These are phyloP conservation scores for Phenacoccus solenopsis DNA, from an alignment of 1,140 invertebrate species.

Conservation along the genomic window DNA sequence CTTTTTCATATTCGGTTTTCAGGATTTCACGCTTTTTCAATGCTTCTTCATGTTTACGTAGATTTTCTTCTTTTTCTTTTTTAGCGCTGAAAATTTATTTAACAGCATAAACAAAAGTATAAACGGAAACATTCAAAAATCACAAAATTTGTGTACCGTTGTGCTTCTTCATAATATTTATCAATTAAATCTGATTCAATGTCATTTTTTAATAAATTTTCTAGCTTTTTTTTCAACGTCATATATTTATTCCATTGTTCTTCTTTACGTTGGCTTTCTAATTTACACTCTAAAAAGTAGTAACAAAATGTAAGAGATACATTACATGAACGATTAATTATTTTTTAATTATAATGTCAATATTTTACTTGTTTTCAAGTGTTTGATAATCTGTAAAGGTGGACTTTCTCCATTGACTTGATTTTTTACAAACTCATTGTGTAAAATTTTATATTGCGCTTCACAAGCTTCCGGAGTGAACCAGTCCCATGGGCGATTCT, in stretches of 20 bases:
- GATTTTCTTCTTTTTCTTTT: conserved; percentile 43
- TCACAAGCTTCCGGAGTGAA: conserved; percentile 87
- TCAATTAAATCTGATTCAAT: background rate
- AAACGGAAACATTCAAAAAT: conserved; percentile 54
- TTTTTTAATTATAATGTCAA: conserved; percentile 71
- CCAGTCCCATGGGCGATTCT: conserved; percentile 68
- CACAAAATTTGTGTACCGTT: conserved; percentile 9
- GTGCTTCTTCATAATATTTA: background rate
- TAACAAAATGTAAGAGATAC: conserved; percentile 20
- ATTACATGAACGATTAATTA: conserved; percentile 56
- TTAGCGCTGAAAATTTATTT: conserved; percentile 57
- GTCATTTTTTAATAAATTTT: background rate
- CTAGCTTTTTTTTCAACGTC: background rate
- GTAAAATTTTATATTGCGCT: conserved; percentile 67
- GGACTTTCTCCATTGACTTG: conserved; percentile 41
- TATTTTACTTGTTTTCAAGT: conserved; percentile 40
- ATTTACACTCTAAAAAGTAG: conserved; percentile 6
- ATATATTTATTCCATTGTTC: background rate
- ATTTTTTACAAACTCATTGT: conserved; percentile 73
- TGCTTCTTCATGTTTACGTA: conserved; percentile 47
- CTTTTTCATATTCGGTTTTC: conserved; percentile 32
- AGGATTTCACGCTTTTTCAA: conserved; percentile 52
- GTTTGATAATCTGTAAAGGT: conserved; percentile 54
- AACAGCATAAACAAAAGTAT: conserved; percentile 52
- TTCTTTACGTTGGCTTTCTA: background rate